Percentiles rank a stretch among this genome's conserved stretches.
Evolutionary conservation across 1,140 invertebrate species (phyloP).

Genomic region (Holcopasites calliopsidis): DNA sequence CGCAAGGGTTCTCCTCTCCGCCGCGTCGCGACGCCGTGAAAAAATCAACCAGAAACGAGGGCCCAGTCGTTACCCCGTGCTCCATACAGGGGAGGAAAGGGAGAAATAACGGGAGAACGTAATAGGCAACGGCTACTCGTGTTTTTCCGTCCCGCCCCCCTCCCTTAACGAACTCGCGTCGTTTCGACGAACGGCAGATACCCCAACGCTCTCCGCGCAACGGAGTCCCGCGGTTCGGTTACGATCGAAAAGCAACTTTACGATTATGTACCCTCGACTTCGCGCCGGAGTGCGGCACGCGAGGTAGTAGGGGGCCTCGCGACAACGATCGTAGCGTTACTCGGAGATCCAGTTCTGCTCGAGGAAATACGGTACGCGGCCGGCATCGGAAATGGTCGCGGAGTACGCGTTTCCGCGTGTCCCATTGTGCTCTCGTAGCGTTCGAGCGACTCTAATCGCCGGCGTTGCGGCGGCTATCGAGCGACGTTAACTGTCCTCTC

Average conservation of each 20-base stretch:
- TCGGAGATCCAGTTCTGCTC: not conserved
- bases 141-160: too few species aligned
- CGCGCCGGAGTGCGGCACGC: conserved; percentile 12
- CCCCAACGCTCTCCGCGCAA: not conserved
- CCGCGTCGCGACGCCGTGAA: not conserved
- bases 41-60: not conserved
- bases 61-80: conserved; percentile 18
- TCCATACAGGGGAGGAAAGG: not conserved
- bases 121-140: not conserved
- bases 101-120: conserved; percentile 10
- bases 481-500: not conserved
- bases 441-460: conserved; percentile 6
- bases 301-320: not conserved
- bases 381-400: conserved; percentile 41
- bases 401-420: conserved; percentile 44
- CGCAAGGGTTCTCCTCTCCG: conserved; percentile 24
- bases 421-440: not conserved
- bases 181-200: not conserved
- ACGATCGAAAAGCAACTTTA: conserved; percentile 10
- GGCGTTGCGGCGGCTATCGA: not conserved
- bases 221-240: not conserved
- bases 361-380: conserved; percentile 29
- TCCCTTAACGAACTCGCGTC: not conserved
- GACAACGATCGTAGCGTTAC: not conserved
- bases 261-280: conserved; percentile 14